Evolutionary conservation across 1,140 invertebrate genomes (phyloP), one percentile per base, ranked within the genome.

Genomic region (Drosophila takahashii): DNA sequence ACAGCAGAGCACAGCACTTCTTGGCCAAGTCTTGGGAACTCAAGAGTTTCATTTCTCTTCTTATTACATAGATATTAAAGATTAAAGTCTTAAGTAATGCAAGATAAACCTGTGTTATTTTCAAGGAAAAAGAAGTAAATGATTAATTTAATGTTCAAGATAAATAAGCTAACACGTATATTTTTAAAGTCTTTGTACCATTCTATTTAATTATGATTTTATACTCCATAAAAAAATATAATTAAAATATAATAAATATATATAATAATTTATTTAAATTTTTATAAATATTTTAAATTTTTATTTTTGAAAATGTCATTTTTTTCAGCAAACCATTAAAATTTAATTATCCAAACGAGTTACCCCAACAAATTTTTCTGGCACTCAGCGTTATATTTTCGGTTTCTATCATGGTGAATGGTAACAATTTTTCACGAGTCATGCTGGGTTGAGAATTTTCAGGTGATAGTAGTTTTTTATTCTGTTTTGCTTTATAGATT

Each of bases 401-500:
- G 13, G 4, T 39, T 39, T 39, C 36, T 39, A 6, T 7, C 13
- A 39, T 13, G 4, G 36, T 39, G 36, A 39, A 39, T n/a, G 2
- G 36, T 0, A 3, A 6, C 0, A n/a, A 39, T 39, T 39, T n/a
- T n/a, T 39, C 2, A 5, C 5, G 3, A 44, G 58, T 74, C 69
- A 74, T 56, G 16, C 3, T 37, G 8, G n/a, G 0, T 62, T 9
- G 57, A 11, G 18, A 16, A 2, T 48, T 42, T 61, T 6, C 4
- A n/a, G 11, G 2, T 50, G 6, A 4, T 7, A 26, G 5, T 15
- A 15, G 1, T 34, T 18, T 15, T 16, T n/a, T 18, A 1, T 9
- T 58, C 36, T 72, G 27, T 74, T 74, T 72, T 61, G 39, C 13
- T 72, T 27, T 34, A 15, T 2, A 37, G 8, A 42, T 60, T 60